Base-by-base conservation (phyloP, 2,113 vertebrate genomes). In the Psammodynastes pulverulentus region DNA sequence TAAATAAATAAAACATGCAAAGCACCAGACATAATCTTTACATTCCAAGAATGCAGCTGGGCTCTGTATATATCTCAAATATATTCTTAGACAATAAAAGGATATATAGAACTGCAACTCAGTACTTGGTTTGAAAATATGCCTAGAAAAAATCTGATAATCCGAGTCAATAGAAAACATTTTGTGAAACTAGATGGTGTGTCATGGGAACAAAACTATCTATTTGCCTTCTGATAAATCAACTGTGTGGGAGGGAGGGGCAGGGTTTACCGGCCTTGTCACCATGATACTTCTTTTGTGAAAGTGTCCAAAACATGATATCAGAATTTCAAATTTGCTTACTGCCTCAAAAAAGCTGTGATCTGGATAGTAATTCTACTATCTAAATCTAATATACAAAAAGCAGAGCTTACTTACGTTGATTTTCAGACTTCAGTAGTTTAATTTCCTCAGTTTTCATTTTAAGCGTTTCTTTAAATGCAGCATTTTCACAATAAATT, bases 401-500 rank as follows among this genome's bases (percentile, higher is more conserved):
- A 91, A 67, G 7, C 2, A 87, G 9, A 79, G 34, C 8, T 91
- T 49, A 93, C 97, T 98, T 98, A 99, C 99, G 96, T 93, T 97
- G 84, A 91, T 99, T 98, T 96, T 98, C 98, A 95, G 97, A 97
- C 95, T 96, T 98, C 5, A 98, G 96, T 72, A 95, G 95, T 97
- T 97, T 98, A 92, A 98, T 87, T 97, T 98, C 98, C 85, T 96
- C 96, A 93, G 97, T 98, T 94, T 94, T 98, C 90, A 98, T 91
- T 92, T 98, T 98, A 93, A 99, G 46, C 46, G 95, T 97, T 94
- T 98, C 97, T 86, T 97, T 98, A 92, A 99, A 96, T 84, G 96
- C 95, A 93, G 97, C 93, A 94, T 98, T 99, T 96, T 99, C 99
- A 97, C 96, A 97, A 91, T 97, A 95, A 90, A 99, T 49, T 94